phyloP scores from a whole-genome alignment of 1,140 invertebrate genomes.

The Temnothorax longispinosus region DNA sequence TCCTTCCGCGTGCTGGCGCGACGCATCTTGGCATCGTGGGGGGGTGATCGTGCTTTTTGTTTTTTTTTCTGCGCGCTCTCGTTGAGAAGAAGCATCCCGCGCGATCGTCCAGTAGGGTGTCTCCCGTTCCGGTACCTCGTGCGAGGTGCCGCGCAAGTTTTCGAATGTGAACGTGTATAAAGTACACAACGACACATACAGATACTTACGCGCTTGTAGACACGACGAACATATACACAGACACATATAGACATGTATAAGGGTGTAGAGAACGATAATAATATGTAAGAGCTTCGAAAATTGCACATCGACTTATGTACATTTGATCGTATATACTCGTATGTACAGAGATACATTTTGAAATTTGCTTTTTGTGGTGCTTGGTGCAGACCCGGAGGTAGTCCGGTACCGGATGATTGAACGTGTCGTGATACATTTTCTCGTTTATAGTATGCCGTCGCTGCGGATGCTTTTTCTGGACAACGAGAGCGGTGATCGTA shows the following conservation, averaged over 20 bases:
- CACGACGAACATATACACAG: background rate
- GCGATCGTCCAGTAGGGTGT: background rate
- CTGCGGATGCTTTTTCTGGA: constrained; percentile 57
- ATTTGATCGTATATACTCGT: background rate
- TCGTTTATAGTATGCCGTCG: background rate
- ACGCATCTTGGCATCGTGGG: constrained; percentile 22
- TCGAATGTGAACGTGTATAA: background rate
- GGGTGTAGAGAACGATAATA: background rate
- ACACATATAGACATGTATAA: constrained; percentile 39
- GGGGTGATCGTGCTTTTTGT: constrained; percentile 29
- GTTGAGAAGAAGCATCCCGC: constrained; percentile 55
- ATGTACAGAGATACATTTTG: constrained; percentile 38
- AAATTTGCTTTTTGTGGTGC: background rate
- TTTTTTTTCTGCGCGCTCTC: constrained; percentile 25
- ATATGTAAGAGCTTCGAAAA: constrained; percentile 9
- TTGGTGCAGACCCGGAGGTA: constrained; percentile 18
- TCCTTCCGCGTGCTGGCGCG: constrained; percentile 22
- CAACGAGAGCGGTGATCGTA: constrained; percentile 52
- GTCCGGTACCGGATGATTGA: background rate
- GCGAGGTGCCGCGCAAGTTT: background rate
- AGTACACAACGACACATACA: constrained; percentile 32
- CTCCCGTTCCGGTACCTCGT: background rate
- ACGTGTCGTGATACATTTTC: constrained; percentile 10
- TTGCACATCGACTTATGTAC: constrained; percentile 49
- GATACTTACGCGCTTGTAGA: constrained; percentile 48